Evolutionary conservation across 2,797 vertebrate species (phyloP).

Genomic region (Spizella passerina): DNA sequence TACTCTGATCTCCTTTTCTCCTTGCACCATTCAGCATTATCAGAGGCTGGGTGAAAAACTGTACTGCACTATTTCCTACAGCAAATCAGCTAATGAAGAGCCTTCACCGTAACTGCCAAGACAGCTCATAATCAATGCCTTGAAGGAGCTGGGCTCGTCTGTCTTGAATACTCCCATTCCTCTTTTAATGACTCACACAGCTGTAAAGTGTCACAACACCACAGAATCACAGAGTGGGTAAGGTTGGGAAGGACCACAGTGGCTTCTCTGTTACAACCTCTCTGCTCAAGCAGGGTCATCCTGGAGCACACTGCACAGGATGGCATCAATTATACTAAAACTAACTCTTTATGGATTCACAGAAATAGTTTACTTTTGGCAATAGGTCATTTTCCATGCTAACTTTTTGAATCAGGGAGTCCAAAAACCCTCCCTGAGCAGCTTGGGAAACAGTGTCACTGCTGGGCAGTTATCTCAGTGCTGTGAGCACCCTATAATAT

Average conservation of each 20-base stretch:
- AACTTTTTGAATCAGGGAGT: not conserved
- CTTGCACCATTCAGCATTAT: not conserved
- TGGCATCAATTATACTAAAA: not conserved
- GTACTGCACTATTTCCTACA: not conserved
- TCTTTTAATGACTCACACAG: not conserved
- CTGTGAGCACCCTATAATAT: not conserved
- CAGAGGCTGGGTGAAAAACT: not conserved
- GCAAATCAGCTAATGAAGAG: not conserved
- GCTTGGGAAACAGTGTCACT: not conserved
- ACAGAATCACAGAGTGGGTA: not conserved
- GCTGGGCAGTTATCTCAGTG: not conserved
- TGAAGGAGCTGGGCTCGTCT: not conserved
- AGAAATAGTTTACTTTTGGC: not conserved
- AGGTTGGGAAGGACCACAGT: not conserved
- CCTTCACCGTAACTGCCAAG: not conserved
- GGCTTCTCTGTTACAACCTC: not conserved
- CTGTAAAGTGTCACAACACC: fast-evolving
- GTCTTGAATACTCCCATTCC: not conserved
- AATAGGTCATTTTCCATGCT: not conserved
- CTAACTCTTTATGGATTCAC: not conserved
- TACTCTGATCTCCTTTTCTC: not conserved
- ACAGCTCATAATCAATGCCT: not conserved
- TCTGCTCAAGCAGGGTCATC: not conserved
- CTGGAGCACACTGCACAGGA: not conserved
- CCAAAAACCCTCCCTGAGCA: not conserved